These are phyloP conservation scores for Microtus montanus DNA, from an alignment of 2,113 vertebrate species.

Conservation along the genomic window DNA sequence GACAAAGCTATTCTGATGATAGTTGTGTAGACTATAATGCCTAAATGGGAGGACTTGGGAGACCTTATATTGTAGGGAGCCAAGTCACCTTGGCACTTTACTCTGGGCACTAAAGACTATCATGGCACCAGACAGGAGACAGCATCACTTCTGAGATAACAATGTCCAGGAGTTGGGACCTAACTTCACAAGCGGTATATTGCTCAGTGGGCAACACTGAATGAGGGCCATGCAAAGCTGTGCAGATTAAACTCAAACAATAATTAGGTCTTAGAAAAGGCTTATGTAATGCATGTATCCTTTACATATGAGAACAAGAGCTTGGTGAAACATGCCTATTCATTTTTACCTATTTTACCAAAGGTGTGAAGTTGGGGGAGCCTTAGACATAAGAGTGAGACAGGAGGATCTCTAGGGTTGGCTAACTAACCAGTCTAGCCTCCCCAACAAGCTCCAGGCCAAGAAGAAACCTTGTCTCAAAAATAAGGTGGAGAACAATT, in stretches of 20 bases:
- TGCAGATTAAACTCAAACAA: too few species aligned
- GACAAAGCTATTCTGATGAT: background rate
- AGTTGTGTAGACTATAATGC: background rate
- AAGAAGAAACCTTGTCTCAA: background rate
- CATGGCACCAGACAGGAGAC: background rate
- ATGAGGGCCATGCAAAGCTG: background rate
- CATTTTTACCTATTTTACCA: background rate
- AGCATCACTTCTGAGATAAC: background rate
- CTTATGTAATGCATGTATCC: background rate
- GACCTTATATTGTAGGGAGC: background rate
- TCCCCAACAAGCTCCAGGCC: background rate
- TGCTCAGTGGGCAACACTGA: background rate
- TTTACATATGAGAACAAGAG: background rate
- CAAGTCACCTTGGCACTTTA: background rate
- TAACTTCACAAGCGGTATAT: background rate
- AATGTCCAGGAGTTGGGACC: fast-evolving
- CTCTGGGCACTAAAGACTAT: background rate
- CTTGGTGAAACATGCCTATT: background rate
- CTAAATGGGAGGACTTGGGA: background rate
- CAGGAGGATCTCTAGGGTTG: background rate
- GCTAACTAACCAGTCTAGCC: background rate
- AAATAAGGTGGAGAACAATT: background rate
- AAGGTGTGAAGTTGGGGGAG: background rate
- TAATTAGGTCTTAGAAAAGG: fast-evolving
- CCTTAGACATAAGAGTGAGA: background rate